Evolutionary conservation across 1,140 invertebrate species (phyloP).

Genomic region (Drosophila setifemur): DNA sequence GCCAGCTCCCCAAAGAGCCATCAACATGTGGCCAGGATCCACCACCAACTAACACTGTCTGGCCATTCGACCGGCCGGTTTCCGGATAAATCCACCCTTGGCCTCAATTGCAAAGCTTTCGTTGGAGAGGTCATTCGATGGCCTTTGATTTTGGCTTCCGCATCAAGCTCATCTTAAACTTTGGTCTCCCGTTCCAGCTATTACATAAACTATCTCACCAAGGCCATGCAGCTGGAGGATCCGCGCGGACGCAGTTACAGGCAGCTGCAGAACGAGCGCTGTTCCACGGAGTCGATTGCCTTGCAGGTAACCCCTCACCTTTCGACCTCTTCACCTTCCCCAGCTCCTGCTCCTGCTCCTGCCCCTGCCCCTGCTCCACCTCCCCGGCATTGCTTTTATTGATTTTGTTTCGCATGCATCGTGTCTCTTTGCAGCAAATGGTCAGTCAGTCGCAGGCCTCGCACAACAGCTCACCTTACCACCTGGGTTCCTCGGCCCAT

Average conservation of each 20-base stretch:
- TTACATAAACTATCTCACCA: constrained; percentile 89
- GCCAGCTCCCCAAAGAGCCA: constrained; percentile 33
- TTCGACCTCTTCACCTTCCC: neutral
- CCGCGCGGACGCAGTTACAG: constrained; percentile 84
- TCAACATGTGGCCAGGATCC: constrained; percentile 47
- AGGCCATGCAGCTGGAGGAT: constrained; percentile 88
- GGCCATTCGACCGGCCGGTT: constrained; percentile 19
- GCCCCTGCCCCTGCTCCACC: too few relatives aligned
- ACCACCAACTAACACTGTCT: constrained; percentile 32
- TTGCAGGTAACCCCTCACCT: constrained; percentile 83
- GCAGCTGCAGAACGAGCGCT: constrained; percentile 83
- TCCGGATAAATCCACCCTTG: constrained; percentile 40
- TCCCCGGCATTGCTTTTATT: constrained; percentile 23
- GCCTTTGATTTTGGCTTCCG: constrained; percentile 68
- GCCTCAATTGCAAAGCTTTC: constrained; percentile 35
- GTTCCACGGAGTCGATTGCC: constrained; percentile 84
- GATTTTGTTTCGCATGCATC: constrained; percentile 13
- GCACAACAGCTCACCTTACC: constrained; percentile 79
- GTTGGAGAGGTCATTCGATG: constrained; percentile 29
- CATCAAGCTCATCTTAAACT: constrained; percentile 30
- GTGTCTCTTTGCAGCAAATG: constrained; percentile 46
- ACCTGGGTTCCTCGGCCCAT: constrained; percentile 17
- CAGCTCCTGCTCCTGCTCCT: too few relatives aligned
- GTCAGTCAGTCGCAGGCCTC: constrained; percentile 44
- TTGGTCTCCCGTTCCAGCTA: constrained; percentile 85